Evolutionary conservation across 2,797 vertebrate species (phyloP), one percentile per base, ranked within the genome.

Genomic region (Molossus alvarezi): DNA sequence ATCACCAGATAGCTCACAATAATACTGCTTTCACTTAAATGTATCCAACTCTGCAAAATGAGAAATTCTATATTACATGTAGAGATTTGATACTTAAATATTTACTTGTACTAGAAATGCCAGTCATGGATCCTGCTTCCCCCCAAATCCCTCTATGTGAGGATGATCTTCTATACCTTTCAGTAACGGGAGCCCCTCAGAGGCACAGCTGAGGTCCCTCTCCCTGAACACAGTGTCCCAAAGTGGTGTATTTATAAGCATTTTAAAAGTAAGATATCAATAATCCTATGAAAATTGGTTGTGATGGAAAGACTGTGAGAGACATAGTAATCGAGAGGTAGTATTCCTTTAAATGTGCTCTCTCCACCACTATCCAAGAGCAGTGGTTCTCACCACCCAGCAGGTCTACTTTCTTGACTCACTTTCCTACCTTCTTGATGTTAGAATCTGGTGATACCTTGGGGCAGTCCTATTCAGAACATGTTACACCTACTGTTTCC

Each of bases 201-300:
- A 93, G 83, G 45, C 65, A 48, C 11, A 87, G 45, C 21, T 80
- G 29, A 60, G n/a, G 21, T 79, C 79, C 58, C 7, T 82, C 21
- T 65, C 27, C 27, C 13, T 3, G 8, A 90, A 77, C 41, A 58
- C 45, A 83, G 60, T 82, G 45, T 71, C 55, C 27, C 58, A 33
- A 82, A 53, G n/a, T 8, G 45, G 20, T 75, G 2, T 23, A 82
- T 45, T 94, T 53, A 55, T 37, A 83, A 81, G 45, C 11, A 69
- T 92, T 82, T 93, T 83, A 58, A 90, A 91, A 29, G 37, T 41
- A 90, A 71, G 79, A 25, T 9, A 79, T 91, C 62, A 85, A 51
- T 81, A 55, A 62, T 62, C 48, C 91, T 41, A 60, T 88, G 85
- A 94, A 82, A 90, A 75, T 62, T 84, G 65, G 84, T 15, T 62